Conservation (phyloP, 2,888 invertebrate species). For the Stegophylla sp. region DNA sequence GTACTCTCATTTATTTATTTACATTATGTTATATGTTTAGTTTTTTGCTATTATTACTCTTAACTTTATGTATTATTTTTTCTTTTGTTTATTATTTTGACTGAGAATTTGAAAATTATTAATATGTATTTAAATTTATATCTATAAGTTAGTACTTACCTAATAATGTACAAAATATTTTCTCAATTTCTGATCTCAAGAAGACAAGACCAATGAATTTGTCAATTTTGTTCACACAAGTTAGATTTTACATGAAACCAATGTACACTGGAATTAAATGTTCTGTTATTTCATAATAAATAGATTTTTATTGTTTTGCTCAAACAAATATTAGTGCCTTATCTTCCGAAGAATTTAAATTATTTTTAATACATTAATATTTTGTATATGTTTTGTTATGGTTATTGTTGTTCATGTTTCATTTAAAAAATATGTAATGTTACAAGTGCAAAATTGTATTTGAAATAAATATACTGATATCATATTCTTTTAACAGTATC, state of each 20-base stretch:
- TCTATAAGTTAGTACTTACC: neutral
- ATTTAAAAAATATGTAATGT: neutral
- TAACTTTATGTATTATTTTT: neutral
- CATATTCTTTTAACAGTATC: too few relatives aligned
- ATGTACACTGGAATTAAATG: neutral
- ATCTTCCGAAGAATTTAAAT: neutral
- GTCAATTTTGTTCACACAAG: neutral
- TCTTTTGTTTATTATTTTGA: neutral
- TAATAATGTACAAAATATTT: neutral
- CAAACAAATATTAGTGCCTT: slow-evolving; percentile 1
- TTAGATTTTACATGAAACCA: neutral
- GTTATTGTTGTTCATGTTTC: neutral
- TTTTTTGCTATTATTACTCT: neutral
- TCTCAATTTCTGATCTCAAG: slow-evolving; percentile 40
- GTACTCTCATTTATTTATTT: neutral
- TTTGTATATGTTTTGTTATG: neutral
- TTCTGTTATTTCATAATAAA: neutral
- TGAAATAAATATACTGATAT: too few relatives aligned
- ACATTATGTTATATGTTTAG: neutral
- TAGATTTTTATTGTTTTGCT: slow-evolving; percentile 21
- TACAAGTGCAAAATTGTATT: neutral
- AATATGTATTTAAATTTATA: neutral
- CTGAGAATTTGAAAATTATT: slow-evolving; percentile 1
- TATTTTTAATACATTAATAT: neutral
- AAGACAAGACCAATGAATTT: neutral